phyloP scores from a whole-genome alignment of 1,140 invertebrate species.

The Yoshiicerus persimilis region DNA sequence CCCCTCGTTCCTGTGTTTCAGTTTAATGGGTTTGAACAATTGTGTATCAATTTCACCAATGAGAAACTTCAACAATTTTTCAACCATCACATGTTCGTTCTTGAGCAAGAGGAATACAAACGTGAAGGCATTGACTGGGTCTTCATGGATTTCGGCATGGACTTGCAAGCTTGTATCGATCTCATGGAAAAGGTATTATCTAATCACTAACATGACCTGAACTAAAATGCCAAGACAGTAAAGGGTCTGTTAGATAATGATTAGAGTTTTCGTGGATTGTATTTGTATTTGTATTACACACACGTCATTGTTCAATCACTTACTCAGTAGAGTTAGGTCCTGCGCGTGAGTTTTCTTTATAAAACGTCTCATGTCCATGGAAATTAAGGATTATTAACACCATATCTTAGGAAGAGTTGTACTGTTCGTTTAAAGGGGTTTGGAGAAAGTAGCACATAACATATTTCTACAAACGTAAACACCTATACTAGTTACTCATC shows the following conservation, averaged over 20 bases:
- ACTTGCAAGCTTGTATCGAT: conserved; percentile 93
- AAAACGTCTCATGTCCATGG: not conserved
- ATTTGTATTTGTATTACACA: not conserved
- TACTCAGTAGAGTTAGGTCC: not conserved
- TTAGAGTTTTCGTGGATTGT: not conserved
- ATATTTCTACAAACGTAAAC: not conserved
- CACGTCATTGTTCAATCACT: not conserved
- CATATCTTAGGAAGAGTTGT: not conserved
- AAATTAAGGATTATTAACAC: not conserved
- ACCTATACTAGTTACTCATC: no score
- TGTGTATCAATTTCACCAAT: conserved; percentile 99
- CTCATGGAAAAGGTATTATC: conserved; percentile 89
- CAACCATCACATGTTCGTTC: conserved; percentile 98
- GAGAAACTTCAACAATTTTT: conserved; percentile 97
- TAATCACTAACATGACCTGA: not conserved
- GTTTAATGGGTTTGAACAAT: conserved; percentile 99
- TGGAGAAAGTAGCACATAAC: not conserved
- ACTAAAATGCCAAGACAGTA: not conserved
- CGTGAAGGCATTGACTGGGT: conserved; percentile 90
- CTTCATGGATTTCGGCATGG: conserved; percentile 98
- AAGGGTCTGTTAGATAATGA: not conserved
- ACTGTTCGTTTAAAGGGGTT: no score
- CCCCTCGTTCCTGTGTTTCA: conserved; percentile 53
- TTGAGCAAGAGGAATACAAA: conserved; percentile 97
- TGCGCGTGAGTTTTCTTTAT: not conserved